phyloP scores from a whole-genome alignment of 2,113 vertebrate species.

The Sebastes schlegelii region DNA sequence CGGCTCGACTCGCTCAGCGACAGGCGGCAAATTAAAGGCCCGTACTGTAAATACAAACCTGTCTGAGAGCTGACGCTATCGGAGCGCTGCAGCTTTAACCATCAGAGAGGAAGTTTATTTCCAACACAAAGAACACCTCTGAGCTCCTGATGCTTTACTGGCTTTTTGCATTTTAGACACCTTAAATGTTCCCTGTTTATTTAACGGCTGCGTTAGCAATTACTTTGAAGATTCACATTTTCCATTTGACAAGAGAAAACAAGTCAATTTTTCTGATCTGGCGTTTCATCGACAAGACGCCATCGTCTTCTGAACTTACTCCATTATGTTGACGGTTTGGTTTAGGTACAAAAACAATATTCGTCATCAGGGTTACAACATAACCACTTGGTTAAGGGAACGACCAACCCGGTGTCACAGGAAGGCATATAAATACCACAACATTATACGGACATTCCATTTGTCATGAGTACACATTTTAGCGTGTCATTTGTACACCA shows the following conservation, averaged over 20 bases:
- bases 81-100: constrained; percentile 34
- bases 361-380: not conserved
- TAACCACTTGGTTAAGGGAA: not conserved
- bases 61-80: constrained; percentile 49
- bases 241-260: not conserved
- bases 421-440: too few relatives aligned
- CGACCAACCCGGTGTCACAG: too few relatives aligned
- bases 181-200: not conserved
- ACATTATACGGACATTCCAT: too few relatives aligned
- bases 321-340: not conserved
- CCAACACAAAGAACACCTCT: constrained; percentile 7
- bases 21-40: constrained; percentile 63
- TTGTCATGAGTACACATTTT: too few relatives aligned
- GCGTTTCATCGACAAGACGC: not conserved
- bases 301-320: not conserved
- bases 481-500: too few relatives aligned
- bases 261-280: not conserved
- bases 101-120: constrained; percentile 18
- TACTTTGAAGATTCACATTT: not conserved
- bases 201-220: not conserved
- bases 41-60: constrained; percentile 70
- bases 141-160: not conserved
- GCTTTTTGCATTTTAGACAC: not conserved
- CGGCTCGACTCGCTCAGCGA: constrained; percentile 26
- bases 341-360: not conserved